Evolutionary conservation across 2,797 vertebrate genomes (phyloP), one percentile per base, ranked within the genome.

Genomic region (Siniperca scherzeri): DNA sequence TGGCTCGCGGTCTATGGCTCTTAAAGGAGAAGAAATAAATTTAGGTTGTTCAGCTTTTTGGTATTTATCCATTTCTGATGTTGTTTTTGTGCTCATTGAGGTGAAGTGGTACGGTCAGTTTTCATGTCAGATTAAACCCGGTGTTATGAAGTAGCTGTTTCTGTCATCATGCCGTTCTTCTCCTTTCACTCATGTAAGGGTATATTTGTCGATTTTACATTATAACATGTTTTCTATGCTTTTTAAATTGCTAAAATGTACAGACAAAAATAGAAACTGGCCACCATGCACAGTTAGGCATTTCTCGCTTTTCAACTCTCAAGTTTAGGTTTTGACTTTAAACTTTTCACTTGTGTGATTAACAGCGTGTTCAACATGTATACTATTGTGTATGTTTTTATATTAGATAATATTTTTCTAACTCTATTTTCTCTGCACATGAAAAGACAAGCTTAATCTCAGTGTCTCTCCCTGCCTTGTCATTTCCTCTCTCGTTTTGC

Each of bases 11-110:
- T 92, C 86, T 80, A 88, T 89, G 89, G 85, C 92, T 93, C 90
- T 95, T 93, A 93, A 95, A 95, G 93, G 87, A 92, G 87, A 80
- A 90, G 81, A 91, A 89, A 90, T 90, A 70, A 44, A 64, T 91
- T 86, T 78, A 79, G 88, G 77, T 65, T 68, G 76, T 77, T 89
- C 55, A 27, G 79, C 50, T 87, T 87, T 83, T 70, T 59, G 56
- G 2, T 77, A 40, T 85, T 84, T 79, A 17, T 88, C 77, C 50
- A 4, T 84, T 78, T 74, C 52, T 76, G 70, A 1, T 82, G 70
- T 74, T 73, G 73, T 86, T 90, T 81, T 71, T 59, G 44, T 80
- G 78, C 57, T 62, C 27, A 3, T 9, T 69, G 80, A 81, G 62
- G 57, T 70, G 78, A 84, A 75, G 62, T 59, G 61, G 72, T 65